Evolutionary conservation across 2,113 vertebrate genomes (phyloP), one percentile per base, ranked within the genome.

Genomic region (Marmota flaviventris): DNA sequence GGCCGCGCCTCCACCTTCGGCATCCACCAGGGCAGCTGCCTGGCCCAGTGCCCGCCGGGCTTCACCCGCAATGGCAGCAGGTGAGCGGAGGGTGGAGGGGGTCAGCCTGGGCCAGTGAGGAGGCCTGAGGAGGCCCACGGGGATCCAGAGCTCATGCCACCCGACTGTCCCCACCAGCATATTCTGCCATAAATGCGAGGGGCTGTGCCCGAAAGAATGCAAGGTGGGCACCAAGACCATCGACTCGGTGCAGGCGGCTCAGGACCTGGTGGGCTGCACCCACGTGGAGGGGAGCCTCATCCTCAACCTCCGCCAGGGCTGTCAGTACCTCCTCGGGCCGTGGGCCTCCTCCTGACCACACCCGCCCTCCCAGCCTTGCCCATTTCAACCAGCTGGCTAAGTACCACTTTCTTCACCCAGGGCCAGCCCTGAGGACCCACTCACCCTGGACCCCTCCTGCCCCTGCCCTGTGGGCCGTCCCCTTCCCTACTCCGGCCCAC

Each of bases 151-250:
- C 93, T 97, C 32, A 92, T 32, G 17, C 22, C 14, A 1, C 86
- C 86, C 14, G 10, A 65, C 95, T 93, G 83, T 63, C 72, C 63
- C 89, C 73, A 7, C 77, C 70, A 99, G 99, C 98, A 98, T 99
- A 93, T 97, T 99, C 98, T 99, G 99, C 98, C 98, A 98, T 93
- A 98, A 98, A 87, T 99, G 99, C 0, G 98, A 99, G 91, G 99
- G 99, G 6, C 89, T 98, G 32, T 99, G 99, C 72, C 99, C 99
- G 77, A 99, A 99, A 97, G 98, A 98, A 89, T 99, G 99, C 97
- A 99, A 99, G 72, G 98, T 99, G 85, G 99, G 99, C 97, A 99
- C 98, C 96, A 99, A 99, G 97, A 99, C 99, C 75, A 98, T 99
- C 0, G 99, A 99, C 70, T 99, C 99, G 0, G 85, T 98, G 0